phyloP scores from a whole-genome alignment of 2,797 vertebrate species.

The Chanos chanos region DNA sequence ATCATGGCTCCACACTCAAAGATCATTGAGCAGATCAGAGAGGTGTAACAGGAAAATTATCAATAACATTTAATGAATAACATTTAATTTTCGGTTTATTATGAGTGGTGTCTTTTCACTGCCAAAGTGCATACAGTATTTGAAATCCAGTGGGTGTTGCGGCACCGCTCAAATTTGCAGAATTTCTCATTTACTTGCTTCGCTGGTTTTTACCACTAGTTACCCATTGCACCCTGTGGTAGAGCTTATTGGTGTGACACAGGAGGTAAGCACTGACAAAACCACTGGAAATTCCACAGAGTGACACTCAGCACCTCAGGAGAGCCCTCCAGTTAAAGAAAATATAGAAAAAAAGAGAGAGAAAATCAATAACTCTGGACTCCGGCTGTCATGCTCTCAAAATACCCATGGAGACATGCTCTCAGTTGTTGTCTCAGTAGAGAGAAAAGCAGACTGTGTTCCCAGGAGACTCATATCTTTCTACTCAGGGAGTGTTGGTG shows the following conservation, averaged over 20 bases:
- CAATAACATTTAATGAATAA: too few species aligned
- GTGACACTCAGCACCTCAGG: slow-evolving; percentile 17
- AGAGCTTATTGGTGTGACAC: background rate
- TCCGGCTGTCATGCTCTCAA: slow-evolving; percentile 35
- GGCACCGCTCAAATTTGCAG: slow-evolving; percentile 6
- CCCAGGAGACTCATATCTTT: slow-evolving; percentile 4
- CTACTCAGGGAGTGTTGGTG: slow-evolving; percentile 10
- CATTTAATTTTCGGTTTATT: too few species aligned
- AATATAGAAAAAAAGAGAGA: slow-evolving; percentile 14
- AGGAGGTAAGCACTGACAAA: slow-evolving; percentile 11
- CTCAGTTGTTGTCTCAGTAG: slow-evolving; percentile 14
- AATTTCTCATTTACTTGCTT: slow-evolving; percentile 17
- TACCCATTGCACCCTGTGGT: too few species aligned
- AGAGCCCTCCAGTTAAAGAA: slow-evolving; percentile 35
- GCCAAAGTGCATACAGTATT: too few species aligned
- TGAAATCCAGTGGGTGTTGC: too few species aligned
- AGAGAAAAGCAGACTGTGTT: slow-evolving; percentile 18
- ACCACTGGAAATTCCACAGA: slow-evolving; percentile 13
- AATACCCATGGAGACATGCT: slow-evolving; percentile 29
- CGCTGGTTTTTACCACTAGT: slow-evolving; percentile 11
- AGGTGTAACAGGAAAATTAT: too few species aligned
- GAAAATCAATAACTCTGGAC: slow-evolving; percentile 41
- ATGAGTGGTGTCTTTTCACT: too few species aligned
- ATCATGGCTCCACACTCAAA: too few species aligned
- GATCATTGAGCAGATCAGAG: too few species aligned